Evolutionary conservation across 2,797 vertebrate species (phyloP).

Genomic region (Selene dorsalis): DNA sequence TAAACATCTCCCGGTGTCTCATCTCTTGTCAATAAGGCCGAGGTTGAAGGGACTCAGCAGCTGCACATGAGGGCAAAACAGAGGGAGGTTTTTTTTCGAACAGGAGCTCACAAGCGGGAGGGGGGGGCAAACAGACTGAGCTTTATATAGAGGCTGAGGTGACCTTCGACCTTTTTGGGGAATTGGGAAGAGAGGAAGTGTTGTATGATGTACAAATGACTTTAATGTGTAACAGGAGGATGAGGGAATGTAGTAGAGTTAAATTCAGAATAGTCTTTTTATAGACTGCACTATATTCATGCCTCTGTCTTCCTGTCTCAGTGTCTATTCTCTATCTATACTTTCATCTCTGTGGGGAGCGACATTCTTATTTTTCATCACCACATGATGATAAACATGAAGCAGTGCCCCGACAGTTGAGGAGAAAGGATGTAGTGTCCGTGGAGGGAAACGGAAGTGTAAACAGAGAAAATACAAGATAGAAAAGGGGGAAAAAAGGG

Average conservation of each 20-base stretch:
- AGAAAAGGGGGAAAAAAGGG: background rate
- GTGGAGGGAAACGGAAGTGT: background rate
- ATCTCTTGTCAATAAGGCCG: slow-evolving; percentile 52
- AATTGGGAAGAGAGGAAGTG: slow-evolving; percentile 50
- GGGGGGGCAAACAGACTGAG: slow-evolving; percentile 34
- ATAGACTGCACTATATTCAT: background rate
- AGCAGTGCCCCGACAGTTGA: background rate
- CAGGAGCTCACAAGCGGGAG: slow-evolving; percentile 14
- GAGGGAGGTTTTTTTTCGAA: slow-evolving; percentile 60
- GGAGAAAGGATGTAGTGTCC: background rate
- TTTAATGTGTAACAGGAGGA: slow-evolving; percentile 37
- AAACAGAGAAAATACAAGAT: background rate
- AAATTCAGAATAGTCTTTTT: slow-evolving; percentile 38
- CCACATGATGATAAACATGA: background rate
- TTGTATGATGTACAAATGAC: slow-evolving; percentile 40
- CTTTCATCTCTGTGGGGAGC: slow-evolving; percentile 15
- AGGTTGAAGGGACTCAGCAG: slow-evolving; percentile 44
- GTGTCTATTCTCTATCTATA: background rate
- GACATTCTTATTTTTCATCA: slow-evolving; percentile 29
- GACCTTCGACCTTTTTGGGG: slow-evolving; percentile 57
- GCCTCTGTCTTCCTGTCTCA: slow-evolving; percentile 6
- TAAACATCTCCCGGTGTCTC: slow-evolving; percentile 53
- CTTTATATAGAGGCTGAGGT: slow-evolving; percentile 45
- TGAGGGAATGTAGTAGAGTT: slow-evolving; percentile 22
- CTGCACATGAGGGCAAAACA: slow-evolving; percentile 56